Evolutionary conservation across 2,888 invertebrate species (phyloP), one percentile per base, ranked within the genome.

Genomic region (Operophtera brumata): DNA sequence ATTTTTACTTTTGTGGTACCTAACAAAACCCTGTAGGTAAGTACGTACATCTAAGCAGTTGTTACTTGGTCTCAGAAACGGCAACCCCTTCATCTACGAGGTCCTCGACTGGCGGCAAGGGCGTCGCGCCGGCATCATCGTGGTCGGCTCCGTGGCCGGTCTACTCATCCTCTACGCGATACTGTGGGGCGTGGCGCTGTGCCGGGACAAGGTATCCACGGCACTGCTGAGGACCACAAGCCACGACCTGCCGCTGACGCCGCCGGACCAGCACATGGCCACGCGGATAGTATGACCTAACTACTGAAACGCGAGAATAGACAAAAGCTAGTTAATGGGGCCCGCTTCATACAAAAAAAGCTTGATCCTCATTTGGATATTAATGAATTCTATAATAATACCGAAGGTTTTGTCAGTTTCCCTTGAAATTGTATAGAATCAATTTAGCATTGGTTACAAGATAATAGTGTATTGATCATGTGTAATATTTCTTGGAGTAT

Each of bases 81-180:
- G 94, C 13, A 82, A 92, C 57, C 91, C 91, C 11, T 94, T 90
- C 73, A 94, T 96, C 67, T 96, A 96, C 83, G 92, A 92, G 53
- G 91, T 96, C 56, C 82, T 96, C 61, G 93, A 96, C 81, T 96
- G 96, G 96, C 86, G 91, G 40, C 91, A 93, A 53, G 92, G 93
- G 0, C 83, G 84, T n/a, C 89, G 86, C 43, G 91, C 94, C 0
- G 80, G 92, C 26, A 79, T 92, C 28, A 89, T 86, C 13, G 73
- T 83, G 5, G 76, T 60, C 0, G 69, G 72, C 2, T 65, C 86
- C 0, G 60, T 71, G 7, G 78, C 64, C 0, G 80, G 78, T 1
- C 60, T 86, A 4, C 57, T 87, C 26, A 46, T 72, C 8, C 59
- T 86, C 5, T 86, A 86, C 70, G 26, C 68, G 2, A 20, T 69